Conservation (phyloP, 2,888 invertebrate genomes). For the Ornithoptera priamus region DNA sequence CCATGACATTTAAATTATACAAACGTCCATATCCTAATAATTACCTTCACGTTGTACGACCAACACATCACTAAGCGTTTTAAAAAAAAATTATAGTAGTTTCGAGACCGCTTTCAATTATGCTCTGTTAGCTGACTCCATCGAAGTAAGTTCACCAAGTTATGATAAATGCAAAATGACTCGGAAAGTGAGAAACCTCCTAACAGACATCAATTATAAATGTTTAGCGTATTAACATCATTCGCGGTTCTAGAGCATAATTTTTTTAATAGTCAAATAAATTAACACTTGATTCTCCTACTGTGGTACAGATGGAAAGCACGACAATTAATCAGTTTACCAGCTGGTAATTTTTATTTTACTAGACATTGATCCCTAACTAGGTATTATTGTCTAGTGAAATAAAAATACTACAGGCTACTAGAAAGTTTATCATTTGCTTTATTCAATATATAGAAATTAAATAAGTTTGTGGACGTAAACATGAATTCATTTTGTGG, state of each 20-base stretch:
- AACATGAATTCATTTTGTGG: neutral
- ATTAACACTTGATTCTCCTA: neutral
- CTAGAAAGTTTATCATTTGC: neutral
- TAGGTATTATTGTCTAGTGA: no score
- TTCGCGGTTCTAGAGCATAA: neutral
- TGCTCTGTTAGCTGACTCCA: neutral
- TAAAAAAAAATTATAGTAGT: neutral
- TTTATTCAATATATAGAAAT: conserved; percentile 2
- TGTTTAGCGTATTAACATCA: neutral
- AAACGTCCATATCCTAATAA: neutral
- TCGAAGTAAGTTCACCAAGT: neutral
- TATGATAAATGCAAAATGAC: conserved; percentile 2
- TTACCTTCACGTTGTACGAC: neutral
- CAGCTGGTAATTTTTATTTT: no score
- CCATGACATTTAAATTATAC: neutral
- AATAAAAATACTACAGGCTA: neutral
- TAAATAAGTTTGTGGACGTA: neutral
- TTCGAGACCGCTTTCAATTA: conserved; percentile 3
- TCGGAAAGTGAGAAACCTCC: neutral
- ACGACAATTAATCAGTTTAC: no score
- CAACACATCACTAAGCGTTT: neutral
- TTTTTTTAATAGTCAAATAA: neutral
- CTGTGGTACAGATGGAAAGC: no score
- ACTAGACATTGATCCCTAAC: no score
- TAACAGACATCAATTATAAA: conserved; percentile 4